Evolutionary conservation across 2,113 vertebrate genomes (phyloP).

Genomic region (Otis tarda): DNA sequence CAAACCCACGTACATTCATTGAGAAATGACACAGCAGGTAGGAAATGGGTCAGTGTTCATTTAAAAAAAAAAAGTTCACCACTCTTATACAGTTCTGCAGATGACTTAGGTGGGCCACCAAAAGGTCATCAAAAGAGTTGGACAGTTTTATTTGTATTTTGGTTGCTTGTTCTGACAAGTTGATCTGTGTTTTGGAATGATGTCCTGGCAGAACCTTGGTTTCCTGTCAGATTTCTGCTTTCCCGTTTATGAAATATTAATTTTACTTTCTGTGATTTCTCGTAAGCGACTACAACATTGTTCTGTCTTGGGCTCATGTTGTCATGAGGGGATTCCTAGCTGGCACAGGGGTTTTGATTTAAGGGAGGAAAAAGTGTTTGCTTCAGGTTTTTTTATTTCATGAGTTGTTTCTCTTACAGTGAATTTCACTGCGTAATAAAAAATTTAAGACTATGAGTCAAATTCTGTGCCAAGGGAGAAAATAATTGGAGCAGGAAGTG

Average conservation of each 20-base stretch:
- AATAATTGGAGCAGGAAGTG: neutral
- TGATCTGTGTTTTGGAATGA: neutral
- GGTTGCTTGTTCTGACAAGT: neutral
- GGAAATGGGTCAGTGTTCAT: neutral
- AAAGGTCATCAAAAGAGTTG: neutral
- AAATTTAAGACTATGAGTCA: neutral
- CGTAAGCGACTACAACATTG: neutral
- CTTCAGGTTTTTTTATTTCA: neutral
- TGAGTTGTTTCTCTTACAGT: neutral
- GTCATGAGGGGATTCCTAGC: neutral
- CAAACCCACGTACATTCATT: neutral
- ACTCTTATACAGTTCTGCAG: neutral
- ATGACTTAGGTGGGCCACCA: neutral
- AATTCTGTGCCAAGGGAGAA: neutral
- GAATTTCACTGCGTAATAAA: neutral
- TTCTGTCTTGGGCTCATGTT: neutral
- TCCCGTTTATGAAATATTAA: neutral
- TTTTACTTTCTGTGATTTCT: neutral
- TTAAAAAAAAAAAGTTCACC: neutral
- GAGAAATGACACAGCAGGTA: neutral
- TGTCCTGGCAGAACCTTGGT: neutral
- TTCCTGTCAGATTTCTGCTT: neutral
- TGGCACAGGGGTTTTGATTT: neutral
- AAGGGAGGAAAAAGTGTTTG: neutral
- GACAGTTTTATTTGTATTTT: neutral